Evolutionary conservation across 2,797 vertebrate species (phyloP).

Genomic region (Phylloscopus collybita): DNA sequence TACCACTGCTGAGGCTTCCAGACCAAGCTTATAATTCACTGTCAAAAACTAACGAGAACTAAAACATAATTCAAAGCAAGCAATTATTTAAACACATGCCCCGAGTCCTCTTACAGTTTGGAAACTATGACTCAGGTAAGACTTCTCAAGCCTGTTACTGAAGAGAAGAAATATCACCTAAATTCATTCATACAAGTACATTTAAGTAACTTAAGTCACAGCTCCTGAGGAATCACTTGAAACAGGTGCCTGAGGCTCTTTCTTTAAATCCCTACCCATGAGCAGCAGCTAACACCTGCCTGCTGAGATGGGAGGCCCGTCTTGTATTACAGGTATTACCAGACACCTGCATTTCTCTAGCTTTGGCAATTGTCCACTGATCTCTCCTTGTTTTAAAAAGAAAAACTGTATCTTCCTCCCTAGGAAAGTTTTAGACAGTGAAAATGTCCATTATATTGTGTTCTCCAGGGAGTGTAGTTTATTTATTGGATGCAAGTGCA

Average conservation of each 20-base stretch:
- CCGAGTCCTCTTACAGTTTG: not conserved
- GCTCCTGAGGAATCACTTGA: not conserved
- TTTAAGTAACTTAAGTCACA: not conserved
- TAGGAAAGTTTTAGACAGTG: not conserved
- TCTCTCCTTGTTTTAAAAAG: not conserved
- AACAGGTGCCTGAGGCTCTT: not conserved
- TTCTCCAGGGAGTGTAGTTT: not conserved
- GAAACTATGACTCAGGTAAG: not conserved
- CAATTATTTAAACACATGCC: not conserved
- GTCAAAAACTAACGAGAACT: not conserved
- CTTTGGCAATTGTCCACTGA: not conserved
- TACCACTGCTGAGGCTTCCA: not conserved
- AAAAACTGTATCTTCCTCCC: not conserved
- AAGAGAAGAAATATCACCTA: not conserved
- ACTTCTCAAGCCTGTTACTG: not conserved
- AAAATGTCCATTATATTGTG: not conserved
- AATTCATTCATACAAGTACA: not conserved
- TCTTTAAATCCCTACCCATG: not conserved
- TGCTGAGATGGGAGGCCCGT: not conserved
- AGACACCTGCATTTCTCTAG: not conserved
- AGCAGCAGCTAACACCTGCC: not conserved
- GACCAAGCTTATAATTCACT: not conserved
- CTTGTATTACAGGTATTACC: not conserved
- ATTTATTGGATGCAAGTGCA: not conserved
- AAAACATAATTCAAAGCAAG: conserved; percentile 10